phyloP scores from a whole-genome alignment of 2,797 vertebrate species.

The Choloepus didactylus region DNA sequence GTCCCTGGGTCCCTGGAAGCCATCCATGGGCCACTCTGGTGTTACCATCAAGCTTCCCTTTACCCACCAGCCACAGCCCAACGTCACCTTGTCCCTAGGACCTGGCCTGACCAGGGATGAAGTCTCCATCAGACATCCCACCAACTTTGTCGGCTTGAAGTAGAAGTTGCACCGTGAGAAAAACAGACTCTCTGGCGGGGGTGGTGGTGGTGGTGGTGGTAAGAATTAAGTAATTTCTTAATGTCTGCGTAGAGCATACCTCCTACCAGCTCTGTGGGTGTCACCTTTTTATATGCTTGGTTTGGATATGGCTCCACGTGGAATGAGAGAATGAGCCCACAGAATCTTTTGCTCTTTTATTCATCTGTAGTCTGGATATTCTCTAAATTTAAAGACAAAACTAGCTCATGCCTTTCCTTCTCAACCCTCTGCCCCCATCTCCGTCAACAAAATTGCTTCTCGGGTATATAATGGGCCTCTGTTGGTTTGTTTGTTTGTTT shows the following conservation, averaged over 20 bases:
- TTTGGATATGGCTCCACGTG: background rate
- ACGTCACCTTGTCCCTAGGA: background rate
- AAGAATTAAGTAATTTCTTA: background rate
- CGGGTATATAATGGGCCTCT: background rate
- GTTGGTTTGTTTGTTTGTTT: background rate
- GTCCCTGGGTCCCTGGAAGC: background rate
- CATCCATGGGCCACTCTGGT: accelerated
- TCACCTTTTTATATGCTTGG: background rate
- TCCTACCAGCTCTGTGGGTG: accelerated
- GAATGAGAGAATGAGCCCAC: background rate
- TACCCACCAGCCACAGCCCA: background rate
- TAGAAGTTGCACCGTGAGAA: background rate
- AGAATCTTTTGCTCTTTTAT: background rate
- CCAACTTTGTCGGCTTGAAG: background rate
- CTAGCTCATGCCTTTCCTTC: background rate
- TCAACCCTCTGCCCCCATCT: background rate
- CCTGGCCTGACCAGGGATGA: too few relatives aligned
- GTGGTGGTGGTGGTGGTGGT: background rate
- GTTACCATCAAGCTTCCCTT: background rate
- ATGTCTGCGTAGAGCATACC: accelerated
- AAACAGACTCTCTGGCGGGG: background rate
- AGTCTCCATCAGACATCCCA: background rate
- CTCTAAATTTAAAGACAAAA: background rate
- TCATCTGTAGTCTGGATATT: background rate
- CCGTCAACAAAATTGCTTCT: background rate